Base-by-base conservation (phyloP, 2,797 vertebrate genomes). In the Galagoides demidoff region DNA sequence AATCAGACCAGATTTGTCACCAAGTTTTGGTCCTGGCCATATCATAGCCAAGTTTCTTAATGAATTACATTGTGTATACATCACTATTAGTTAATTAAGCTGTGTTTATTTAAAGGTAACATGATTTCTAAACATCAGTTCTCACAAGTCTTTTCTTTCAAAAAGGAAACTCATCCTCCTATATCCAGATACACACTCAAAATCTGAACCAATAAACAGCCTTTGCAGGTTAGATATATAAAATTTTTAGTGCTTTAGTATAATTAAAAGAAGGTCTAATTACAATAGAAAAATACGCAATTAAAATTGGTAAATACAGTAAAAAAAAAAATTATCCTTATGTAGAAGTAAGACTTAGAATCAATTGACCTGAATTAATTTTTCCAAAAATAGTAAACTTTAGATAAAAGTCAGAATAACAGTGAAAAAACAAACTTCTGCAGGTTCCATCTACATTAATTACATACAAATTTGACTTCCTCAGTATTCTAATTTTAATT, bases 1-100 rank as follows among this genome's bases (percentile, higher is more conserved):
- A 81, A 96, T 31, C 59, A 95, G 22, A 74, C 37, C 55, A 78
- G 13, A 93, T 86, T 88, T 89, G 77, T 90, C 61, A 95, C 37
- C 20, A 93, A 74, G 17, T 85, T 27, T 91, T 92, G 11, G 49
- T 89, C 64, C 16, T 70, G 27, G 12, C 16, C 45, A 73, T 45
- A 74, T 57, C 74, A 25, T 5, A 88, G 20, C 17, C n/a, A 91
- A 29, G 14, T 59, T 89, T 96, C n/a, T 93, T 31, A 63, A 5
- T 34, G 13, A 79, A 89, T 92, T 95, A 55, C 16, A 77, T 68
- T 55, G 3, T 82, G 7, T 61, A 11, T 25, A 90, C 1, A 61
- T 5, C 83, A 52, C 76, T 34, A 3, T 79, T 27, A 71, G 3
- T 92, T 89, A 57, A 43, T 66, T 94, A 55, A 64, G 49, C 17